These are phyloP conservation scores for Neomicropteryx cornuta DNA, from an alignment of 1,140 invertebrate species.

Conservation along the genomic window DNA sequence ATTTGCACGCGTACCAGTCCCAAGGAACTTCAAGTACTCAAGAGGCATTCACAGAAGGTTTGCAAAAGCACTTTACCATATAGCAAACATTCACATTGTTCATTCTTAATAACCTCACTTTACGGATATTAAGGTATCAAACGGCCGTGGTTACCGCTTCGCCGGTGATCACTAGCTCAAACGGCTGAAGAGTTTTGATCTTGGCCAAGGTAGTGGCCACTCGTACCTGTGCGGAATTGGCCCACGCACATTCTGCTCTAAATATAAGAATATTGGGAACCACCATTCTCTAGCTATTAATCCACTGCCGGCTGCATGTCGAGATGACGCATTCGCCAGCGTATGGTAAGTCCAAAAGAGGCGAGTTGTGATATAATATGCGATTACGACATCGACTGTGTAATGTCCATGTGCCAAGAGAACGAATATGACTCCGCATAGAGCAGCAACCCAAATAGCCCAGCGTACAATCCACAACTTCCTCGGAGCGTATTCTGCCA, in stretches of 20 bases:
- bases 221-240: slow-evolving; percentile 71
- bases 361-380: slow-evolving; percentile 82
- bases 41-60: slow-evolving; percentile 81
- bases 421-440: slow-evolving; percentile 66
- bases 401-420: slow-evolving; percentile 82
- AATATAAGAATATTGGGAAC: slow-evolving; percentile 73
- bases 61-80: slow-evolving; percentile 24
- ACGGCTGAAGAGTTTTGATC: slow-evolving; percentile 40
- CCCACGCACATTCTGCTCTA: slow-evolving; percentile 73
- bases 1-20: slow-evolving; percentile 95
- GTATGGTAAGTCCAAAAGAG: slow-evolving; percentile 89
- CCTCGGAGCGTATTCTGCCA: slow-evolving; percentile 78
- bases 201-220: slow-evolving; percentile 75
- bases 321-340: slow-evolving; percentile 57
- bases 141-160: slow-evolving; percentile 20
- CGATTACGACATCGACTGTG: slow-evolving; percentile 82
- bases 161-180: slow-evolving; percentile 37
- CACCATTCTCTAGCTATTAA: slow-evolving; percentile 73
- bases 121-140: slow-evolving; percentile 19
- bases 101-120: neutral
- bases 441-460: slow-evolving; percentile 52
- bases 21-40: slow-evolving; percentile 88
- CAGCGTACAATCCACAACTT: slow-evolving; percentile 66
- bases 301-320: slow-evolving; percentile 53
- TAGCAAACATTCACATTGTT: neutral